A percentile compares a stretch with the other conserved stretches of the same genome.
These are phyloP conservation scores for Micromussa lordhowensis DNA, from an alignment of 92 coral and sea anemone genomes.

Conservation along the genomic window DNA sequence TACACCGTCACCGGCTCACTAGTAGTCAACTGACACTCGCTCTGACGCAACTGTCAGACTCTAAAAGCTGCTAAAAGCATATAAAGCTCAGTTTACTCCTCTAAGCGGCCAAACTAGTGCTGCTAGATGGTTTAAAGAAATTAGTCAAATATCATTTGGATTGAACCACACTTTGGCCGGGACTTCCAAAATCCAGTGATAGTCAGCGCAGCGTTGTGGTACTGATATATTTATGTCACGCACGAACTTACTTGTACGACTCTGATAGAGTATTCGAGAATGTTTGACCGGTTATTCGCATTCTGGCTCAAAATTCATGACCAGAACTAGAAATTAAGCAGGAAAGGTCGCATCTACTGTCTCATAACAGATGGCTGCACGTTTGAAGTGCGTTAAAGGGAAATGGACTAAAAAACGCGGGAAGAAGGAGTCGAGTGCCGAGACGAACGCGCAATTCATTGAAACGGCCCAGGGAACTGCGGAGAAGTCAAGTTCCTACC, in stretches of 20 bases:
- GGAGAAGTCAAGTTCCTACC: background rate
- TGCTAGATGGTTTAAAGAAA: no score
- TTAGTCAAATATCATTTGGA: no score
- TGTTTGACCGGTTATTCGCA: background rate
- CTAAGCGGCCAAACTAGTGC: no score
- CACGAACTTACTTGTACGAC: background rate
- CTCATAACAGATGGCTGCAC: constrained; percentile 3
- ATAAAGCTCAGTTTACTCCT: no score
- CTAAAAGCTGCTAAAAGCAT: no score
- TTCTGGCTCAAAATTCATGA: background rate
- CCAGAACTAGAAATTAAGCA: background rate
- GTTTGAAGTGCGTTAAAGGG: background rate
- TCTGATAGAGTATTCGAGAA: background rate
- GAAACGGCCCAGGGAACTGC: background rate
- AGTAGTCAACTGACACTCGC: no score
- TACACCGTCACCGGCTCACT: no score
- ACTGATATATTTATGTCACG: background rate
- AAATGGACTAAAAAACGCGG: constrained; percentile 7
- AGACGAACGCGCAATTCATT: background rate
- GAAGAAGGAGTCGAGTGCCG: background rate
- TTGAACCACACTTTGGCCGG: no score
- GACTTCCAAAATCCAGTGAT: no score
- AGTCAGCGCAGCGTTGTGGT: no score
- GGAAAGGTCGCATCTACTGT: background rate
- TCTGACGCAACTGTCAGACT: no score